Percentiles rank a stretch among this genome's conserved stretches.
phyloP scores from a whole-genome alignment of 2,888 invertebrate genomes.

The Ctena decussata region DNA sequence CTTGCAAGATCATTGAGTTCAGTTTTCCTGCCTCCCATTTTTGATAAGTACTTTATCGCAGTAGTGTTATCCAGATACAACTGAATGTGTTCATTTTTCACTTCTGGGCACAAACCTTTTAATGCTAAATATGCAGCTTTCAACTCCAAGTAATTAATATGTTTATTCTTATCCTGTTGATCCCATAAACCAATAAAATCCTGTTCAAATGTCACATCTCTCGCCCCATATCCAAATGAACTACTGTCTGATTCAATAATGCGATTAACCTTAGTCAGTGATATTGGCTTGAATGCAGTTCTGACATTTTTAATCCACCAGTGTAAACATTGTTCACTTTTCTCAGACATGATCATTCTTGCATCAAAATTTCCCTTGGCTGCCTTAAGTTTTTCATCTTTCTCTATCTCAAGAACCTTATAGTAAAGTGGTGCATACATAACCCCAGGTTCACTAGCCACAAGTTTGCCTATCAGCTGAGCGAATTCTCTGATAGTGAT shows the following conservation, averaged over 20 bases:
- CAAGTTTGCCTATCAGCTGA: constrained; percentile 40
- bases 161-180: background rate
- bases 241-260: constrained; percentile 30
- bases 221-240: constrained; percentile 26
- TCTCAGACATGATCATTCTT: constrained; percentile 25
- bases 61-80: constrained; percentile 28
- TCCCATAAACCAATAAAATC: constrained; percentile 27
- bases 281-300: background rate
- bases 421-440: constrained; percentile 19
- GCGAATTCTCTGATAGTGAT: too few species aligned
- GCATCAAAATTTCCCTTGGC: constrained; percentile 44
- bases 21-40: constrained; percentile 39
- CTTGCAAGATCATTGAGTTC: constrained; percentile 23
- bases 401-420: constrained; percentile 32
- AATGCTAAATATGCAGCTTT: constrained; percentile 30
- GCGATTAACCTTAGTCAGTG: background rate
- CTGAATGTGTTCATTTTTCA: constrained; percentile 18
- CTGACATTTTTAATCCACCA: constrained; percentile 35
- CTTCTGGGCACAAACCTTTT: background rate
- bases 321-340: background rate
- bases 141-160: constrained; percentile 40
- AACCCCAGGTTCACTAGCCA: constrained; percentile 43
- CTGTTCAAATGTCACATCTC: background rate
- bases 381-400: constrained; percentile 26
- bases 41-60: constrained; percentile 29